Base-by-base conservation (phyloP, 2,888 invertebrate species). In the Thalpophila matura region DNA sequence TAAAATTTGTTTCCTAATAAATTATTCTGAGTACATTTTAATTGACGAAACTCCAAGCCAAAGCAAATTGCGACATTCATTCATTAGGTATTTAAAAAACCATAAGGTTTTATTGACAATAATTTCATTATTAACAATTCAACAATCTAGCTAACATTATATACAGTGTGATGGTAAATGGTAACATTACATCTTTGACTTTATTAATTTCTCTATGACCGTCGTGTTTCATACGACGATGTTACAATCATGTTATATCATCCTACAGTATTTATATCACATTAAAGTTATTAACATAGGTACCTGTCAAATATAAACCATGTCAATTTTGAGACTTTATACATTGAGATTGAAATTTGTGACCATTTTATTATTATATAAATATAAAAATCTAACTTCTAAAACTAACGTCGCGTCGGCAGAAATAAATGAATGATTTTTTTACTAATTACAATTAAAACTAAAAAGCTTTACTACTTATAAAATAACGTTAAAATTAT, bases 111-210 rank as follows among this genome's bases (percentile, higher is more conserved):
- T 73, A 60, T 54, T 64, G 68, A 76, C 61, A 73, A 69, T 73
- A 75, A 69, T 70, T 31, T 53, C 35, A 61, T 86, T 82, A 80
- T 83, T 78, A 87, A 89, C 82, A 86, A 86, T 86, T 89, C 85
- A 91, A 92, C 89, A 89, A 89, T 88, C 84, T 90, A 91, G 69
- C 87, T 90, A 90, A 86, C 71, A 83, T 82, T 89, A 90, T 90
- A 83, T 90, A 92, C 90, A 92, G 84, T 90, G 88, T 87, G 91
- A 90, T 87, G 88, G 83, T 82, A 81, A 73, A 83, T 89, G 91
- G 92, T 93, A 93, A 93, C 92, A 82, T 68, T 82, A 82, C 20
- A 79, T 88, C 87, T 89, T 89, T 88, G 88, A 86, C 80, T 83
- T 74, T 58, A 51, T 61, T 49, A 67, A 72, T 74, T 74, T 72